Evolutionary conservation across 2,888 invertebrate genomes (phyloP).

Genomic region (Ochropacha duplaris): DNA sequence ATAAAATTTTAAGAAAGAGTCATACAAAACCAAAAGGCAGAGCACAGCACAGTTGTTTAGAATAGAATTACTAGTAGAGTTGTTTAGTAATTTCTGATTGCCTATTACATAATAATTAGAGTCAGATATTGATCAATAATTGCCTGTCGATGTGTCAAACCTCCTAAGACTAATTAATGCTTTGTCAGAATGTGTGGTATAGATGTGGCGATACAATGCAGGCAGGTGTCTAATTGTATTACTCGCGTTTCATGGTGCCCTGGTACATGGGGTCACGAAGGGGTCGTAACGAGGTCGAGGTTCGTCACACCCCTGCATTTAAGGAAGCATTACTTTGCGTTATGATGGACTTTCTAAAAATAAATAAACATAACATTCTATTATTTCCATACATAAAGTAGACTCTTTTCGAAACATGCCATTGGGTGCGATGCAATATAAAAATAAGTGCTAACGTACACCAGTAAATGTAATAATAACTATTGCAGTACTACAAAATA

Average conservation of each 20-base stretch:
- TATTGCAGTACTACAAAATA: too few species aligned
- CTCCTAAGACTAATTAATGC: background rate
- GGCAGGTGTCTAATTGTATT: slow-evolving; percentile 70
- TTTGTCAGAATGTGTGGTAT: slow-evolving; percentile 7
- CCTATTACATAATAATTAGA: background rate
- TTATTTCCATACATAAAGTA: too few species aligned
- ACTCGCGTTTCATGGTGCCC: slow-evolving; percentile 65
- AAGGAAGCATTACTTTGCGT: background rate
- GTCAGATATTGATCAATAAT: background rate
- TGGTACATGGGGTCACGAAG: slow-evolving; percentile 43
- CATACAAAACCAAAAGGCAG: too few species aligned
- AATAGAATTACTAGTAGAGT: background rate
- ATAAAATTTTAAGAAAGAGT: too few species aligned
- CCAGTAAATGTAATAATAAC: too few species aligned
- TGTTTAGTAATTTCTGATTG: background rate
- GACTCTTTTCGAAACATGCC: too few species aligned
- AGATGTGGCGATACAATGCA: slow-evolving; percentile 15
- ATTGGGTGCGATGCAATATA: too few species aligned
- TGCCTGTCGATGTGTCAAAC: background rate
- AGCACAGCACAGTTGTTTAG: too few species aligned
- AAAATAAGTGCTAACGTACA: too few species aligned
- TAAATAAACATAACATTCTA: background rate
- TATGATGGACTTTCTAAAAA: background rate
- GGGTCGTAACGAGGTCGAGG: slow-evolving; percentile 71
- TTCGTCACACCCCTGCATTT: slow-evolving; percentile 30